Conservation (phyloP, 1,140 invertebrate genomes). For the Megalopta genalis region DNA sequence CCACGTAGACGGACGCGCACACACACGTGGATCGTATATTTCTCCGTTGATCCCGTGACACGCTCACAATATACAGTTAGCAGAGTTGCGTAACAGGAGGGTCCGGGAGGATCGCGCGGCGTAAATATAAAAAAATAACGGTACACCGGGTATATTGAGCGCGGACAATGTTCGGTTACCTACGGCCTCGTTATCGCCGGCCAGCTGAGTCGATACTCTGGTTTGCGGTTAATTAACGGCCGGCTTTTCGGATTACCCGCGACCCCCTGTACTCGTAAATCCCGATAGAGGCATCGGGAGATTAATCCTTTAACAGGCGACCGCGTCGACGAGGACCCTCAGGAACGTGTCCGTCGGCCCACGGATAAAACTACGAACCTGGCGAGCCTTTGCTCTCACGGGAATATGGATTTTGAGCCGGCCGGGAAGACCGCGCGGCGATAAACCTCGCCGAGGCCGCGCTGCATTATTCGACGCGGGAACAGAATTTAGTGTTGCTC, state of each 20-base stretch:
- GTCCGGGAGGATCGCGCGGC: neutral
- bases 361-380: neutral
- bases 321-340: neutral
- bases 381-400: neutral
- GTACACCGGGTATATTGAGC: slow-evolving; percentile 10
- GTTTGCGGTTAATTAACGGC: slow-evolving; percentile 22
- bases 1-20: too few species aligned
- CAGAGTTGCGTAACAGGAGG: slow-evolving; percentile 37
- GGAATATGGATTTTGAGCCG: neutral
- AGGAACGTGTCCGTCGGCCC: neutral
- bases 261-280: neutral
- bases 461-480: too few species aligned
- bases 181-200: slow-evolving; percentile 16
- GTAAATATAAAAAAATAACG: slow-evolving; percentile 50
- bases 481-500: too few species aligned
- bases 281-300: neutral
- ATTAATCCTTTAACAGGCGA: slow-evolving; percentile 3
- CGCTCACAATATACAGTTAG: slow-evolving; percentile 47
- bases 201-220: slow-evolving; percentile 8
- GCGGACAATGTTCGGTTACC: slow-evolving; percentile 21
- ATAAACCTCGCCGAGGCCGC: too few species aligned
- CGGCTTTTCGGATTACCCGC: slow-evolving; percentile 4
- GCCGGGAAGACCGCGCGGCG: too few species aligned
- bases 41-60: slow-evolving; percentile 26
- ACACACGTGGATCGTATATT: neutral